Conservation (phyloP, 2,888 invertebrate species). For the Polyommatus iphigenia region DNA sequence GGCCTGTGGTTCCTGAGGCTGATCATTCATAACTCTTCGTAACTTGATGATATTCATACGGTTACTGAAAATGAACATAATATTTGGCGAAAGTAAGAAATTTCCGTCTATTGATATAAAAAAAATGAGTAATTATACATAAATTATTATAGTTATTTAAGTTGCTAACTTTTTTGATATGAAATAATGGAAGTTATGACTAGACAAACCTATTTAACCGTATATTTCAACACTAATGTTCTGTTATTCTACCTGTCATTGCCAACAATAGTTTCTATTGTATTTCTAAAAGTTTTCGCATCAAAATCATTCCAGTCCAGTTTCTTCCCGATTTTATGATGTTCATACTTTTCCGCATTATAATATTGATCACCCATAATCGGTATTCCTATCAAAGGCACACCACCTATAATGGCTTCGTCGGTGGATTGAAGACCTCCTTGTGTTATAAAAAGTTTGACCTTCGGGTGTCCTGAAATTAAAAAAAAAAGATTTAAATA, state of each 20-base stretch:
- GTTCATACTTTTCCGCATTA: conserved; percentile 52
- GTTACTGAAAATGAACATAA: conserved; percentile 33
- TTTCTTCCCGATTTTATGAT: conserved; percentile 51
- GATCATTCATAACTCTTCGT: conserved; percentile 52
- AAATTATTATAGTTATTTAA: too few relatives aligned
- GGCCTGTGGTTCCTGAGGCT: conserved; percentile 55
- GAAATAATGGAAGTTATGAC: too few relatives aligned
- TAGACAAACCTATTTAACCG: too few relatives aligned
- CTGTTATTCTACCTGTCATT: conserved; percentile 44
- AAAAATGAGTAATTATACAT: too few relatives aligned
- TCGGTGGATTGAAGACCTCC: conserved; percentile 66
- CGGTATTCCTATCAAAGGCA: conserved; percentile 62
- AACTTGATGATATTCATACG: conserved; percentile 45
- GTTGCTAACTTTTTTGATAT: too few relatives aligned
- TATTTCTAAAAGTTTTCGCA: conserved; percentile 45
- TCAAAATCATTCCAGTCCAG: conserved; percentile 49
- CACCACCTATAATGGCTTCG: conserved; percentile 58
- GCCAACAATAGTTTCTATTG: conserved; percentile 45
- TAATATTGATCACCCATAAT: conserved; percentile 62
- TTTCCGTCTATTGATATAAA: too few relatives aligned
- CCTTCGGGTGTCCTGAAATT: conserved; percentile 58
- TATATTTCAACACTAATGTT: neutral
- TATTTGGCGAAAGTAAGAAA: neutral
- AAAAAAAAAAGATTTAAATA: neutral
- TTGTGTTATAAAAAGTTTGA: conserved; percentile 64